These are phyloP conservation scores for Pristionchus mayeri DNA, from an alignment of 2,888 invertebrate species.

Conservation along the genomic window DNA sequence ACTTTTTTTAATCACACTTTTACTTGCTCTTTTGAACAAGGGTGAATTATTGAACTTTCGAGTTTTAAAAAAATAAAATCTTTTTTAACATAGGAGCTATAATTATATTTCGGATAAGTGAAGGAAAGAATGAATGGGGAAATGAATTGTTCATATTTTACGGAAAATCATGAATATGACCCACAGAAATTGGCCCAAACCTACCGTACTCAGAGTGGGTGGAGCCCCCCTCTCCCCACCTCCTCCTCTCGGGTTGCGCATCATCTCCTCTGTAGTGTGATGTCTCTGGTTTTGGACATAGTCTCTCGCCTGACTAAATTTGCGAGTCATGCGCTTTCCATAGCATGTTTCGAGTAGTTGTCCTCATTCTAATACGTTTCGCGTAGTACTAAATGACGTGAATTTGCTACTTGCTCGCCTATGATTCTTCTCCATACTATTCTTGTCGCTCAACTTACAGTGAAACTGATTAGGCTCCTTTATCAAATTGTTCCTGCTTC, in stretches of 20 bases:
- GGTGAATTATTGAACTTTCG: too few relatives aligned
- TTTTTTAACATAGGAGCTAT: too few relatives aligned
- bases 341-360: background rate
- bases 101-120: too few relatives aligned
- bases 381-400: background rate
- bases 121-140: background rate
- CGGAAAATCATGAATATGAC: background rate
- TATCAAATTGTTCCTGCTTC: background rate
- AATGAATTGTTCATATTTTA: background rate
- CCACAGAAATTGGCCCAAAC: background rate
- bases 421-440: background rate
- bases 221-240: constrained; percentile 31
- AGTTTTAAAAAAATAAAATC: too few relatives aligned
- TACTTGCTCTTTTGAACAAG: too few relatives aligned
- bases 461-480: background rate
- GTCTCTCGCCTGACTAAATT: constrained; percentile 36
- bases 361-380: background rate
- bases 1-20: background rate
- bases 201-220: constrained; percentile 38
- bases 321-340: constrained; percentile 31
- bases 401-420: background rate
- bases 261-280: constrained; percentile 41
- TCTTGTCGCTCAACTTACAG: background rate
- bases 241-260: too few relatives aligned
- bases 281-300: constrained; percentile 44